These are phyloP conservation scores for Microtus montanus DNA, from an alignment of 2,113 vertebrate species.

Conservation along the genomic window DNA sequence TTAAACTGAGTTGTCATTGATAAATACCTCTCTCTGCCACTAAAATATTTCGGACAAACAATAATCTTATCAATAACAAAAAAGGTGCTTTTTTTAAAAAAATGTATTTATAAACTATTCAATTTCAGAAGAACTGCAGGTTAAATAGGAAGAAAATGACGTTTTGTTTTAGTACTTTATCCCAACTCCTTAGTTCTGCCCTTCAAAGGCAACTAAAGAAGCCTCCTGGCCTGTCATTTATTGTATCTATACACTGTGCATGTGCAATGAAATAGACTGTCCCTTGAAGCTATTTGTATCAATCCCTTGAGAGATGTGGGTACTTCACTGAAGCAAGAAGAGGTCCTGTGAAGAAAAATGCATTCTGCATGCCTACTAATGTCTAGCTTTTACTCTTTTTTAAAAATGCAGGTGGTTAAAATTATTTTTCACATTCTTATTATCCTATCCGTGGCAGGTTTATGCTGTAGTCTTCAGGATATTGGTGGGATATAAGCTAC, in stretches of 20 bases:
- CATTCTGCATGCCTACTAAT: neutral
- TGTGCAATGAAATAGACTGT: neutral
- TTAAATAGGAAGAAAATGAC: neutral
- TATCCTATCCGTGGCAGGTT: neutral
- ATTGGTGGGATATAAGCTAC: neutral
- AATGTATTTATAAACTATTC: neutral
- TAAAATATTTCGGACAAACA: neutral
- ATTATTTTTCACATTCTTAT: neutral
- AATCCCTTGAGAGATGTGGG: neutral
- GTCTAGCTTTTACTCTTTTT: neutral
- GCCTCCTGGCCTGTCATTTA: neutral
- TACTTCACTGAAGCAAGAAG: neutral
- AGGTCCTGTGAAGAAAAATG: neutral
- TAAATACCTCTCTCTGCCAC: neutral
- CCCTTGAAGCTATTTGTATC: neutral
- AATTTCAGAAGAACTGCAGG: neutral
- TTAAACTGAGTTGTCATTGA: neutral
- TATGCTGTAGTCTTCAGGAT: neutral
- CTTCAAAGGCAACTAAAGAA: neutral
- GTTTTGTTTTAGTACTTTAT: neutral
- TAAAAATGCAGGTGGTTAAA: neutral
- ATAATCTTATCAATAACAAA: neutral
- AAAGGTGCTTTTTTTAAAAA: neutral
- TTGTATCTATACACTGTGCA: neutral
- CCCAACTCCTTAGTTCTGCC: neutral